phyloP scores from a whole-genome alignment of 2,113 vertebrate genomes.

The Phasianus colchicus region DNA sequence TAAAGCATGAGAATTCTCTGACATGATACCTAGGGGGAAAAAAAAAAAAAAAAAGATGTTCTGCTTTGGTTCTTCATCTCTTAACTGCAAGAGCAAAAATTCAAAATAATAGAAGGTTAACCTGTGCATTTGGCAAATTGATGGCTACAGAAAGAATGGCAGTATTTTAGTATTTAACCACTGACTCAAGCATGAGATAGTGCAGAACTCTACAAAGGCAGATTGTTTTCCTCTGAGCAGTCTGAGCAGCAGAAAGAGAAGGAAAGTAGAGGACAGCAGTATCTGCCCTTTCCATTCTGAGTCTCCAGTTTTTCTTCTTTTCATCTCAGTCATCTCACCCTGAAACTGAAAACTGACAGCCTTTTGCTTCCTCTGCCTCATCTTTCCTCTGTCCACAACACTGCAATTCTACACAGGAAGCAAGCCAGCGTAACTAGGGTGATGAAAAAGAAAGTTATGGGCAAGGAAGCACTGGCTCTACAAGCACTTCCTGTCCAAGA shows the following conservation, averaged over 20 bases:
- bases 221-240: neutral
- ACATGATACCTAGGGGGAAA: constrained; percentile 69
- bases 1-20: constrained; percentile 88
- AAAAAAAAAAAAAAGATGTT: constrained; percentile 2
- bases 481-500: neutral
- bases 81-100: neutral
- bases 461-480: neutral
- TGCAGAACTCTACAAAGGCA: neutral
- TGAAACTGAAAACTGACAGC: neutral
- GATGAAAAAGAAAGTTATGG: neutral
- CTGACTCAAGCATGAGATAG: neutral
- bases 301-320: neutral
- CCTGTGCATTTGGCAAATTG: neutral
- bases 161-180: neutral
- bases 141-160: neutral
- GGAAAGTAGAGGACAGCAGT: neutral
- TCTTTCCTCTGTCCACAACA: neutral
- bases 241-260: neutral
- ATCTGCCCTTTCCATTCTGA: neutral
- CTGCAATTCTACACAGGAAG: neutral
- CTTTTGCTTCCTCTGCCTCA: neutral
- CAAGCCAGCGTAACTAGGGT: neutral
- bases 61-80: neutral
- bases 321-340: neutral
- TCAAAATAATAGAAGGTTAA: neutral